Evolutionary conservation across 2,888 invertebrate genomes (phyloP), one percentile per base, ranked within the genome.

Genomic region (Apamea monoglypha): DNA sequence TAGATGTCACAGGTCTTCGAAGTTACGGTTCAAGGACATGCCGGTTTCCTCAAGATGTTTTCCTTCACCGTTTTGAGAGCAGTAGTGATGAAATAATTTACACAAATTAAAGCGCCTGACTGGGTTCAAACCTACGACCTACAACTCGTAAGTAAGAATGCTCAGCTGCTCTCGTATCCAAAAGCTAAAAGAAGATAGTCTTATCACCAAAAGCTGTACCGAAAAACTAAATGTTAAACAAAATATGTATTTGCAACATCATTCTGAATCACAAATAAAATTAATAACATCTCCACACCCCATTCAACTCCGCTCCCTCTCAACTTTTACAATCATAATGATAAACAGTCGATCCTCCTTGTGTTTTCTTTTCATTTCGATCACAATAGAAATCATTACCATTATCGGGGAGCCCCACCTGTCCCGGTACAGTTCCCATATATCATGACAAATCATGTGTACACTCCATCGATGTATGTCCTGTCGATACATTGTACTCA

Each of bases 301-400:
- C 32, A n/a, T 40, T 50, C 47, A 47, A 47, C 47, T 47, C 47
- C 10, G 36, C 66, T 66, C 25, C 32, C 61, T 14, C 36, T 14
- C 25, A 74, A 74, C 74, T 75, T 80, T 72, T 21, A 85, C 68
- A 68, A 85, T 72, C 81, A 74, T 29, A 66, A 67, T 85, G 69
- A 77, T 53, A 61, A 75, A 77, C 81, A 70, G 63, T 74, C 50
- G 59, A 73, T 56, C 47, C 18, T 67, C n/a, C 76, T 40, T 61
- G 61, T 81, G 71, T 85, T 85, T 85, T 70, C 81, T 66, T 85
- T 85, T 87, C 81, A 87, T 80, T 81, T 50, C 50, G 36, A 75
- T 77, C 74, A 77, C 85, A 85, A 85, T 87, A 75, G 88, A 73
- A 85, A 85, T 87, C 88, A 85, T 87, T 76, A 85, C 76, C 81